Percentiles rank a stretch among this genome's conserved stretches.
These are phyloP conservation scores for Cyrtonyx montezumae DNA, from an alignment of 2,113 vertebrate genomes.

Conservation along the genomic window DNA sequence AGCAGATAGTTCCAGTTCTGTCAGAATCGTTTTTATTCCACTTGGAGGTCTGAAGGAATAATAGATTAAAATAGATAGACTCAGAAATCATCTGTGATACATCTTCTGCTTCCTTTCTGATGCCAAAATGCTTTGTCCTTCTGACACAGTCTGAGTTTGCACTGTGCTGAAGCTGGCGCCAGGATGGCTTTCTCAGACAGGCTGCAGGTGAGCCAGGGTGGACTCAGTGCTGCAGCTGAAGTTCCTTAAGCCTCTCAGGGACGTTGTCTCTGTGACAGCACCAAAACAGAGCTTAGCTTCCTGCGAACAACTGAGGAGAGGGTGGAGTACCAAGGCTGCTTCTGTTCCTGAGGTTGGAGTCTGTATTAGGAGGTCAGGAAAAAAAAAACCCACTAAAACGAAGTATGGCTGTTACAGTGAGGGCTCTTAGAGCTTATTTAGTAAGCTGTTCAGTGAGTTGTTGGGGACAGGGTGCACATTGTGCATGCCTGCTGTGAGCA, in stretches of 20 bases:
- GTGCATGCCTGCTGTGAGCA: not conserved
- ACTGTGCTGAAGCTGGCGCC: not conserved
- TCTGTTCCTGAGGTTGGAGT: not conserved
- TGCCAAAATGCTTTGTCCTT: not conserved
- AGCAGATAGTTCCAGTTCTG: not conserved
- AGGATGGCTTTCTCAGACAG: not conserved
- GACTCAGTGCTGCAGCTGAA: not conserved
- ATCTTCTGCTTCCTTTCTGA: not conserved
- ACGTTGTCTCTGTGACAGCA: not conserved
- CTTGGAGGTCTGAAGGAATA: not conserved
- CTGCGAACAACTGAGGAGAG: not conserved
- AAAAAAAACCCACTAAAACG: not conserved
- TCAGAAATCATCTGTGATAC: not conserved
- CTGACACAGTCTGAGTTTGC: too few species aligned
- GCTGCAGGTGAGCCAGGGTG: not conserved
- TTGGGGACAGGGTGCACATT: not conserved
- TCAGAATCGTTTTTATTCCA: not conserved
- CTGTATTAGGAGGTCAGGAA: not conserved
- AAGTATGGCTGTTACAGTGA: not conserved
- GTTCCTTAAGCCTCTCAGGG: not conserved
- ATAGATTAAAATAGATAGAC: not conserved
- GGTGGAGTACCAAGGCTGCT: not conserved
- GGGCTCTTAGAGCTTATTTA: not conserved
- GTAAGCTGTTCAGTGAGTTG: not conserved
- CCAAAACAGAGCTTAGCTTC: not conserved